Evolutionary conservation across 2,888 invertebrate species (phyloP), one percentile per base, ranked within the genome.

Genomic region (Cephus runcator): DNA sequence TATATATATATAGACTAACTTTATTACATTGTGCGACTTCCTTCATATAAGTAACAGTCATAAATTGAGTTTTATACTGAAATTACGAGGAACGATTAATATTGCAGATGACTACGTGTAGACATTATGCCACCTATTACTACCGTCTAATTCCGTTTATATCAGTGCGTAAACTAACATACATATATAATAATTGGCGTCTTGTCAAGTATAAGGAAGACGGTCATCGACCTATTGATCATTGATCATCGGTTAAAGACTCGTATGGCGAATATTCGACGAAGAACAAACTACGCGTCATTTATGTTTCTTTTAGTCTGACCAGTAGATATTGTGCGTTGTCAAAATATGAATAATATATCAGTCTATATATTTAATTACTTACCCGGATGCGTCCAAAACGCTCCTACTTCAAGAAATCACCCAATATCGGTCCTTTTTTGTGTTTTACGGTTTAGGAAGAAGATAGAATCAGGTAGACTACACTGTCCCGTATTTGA

Each of bases 371-470:
- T 23, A 9, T 23, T 56, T 56, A 56, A 74, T 76, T 34, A 85
- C 90, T 89, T 78, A 90, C 90, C 90, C 90, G 90, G 90, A 90
- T 90, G 90, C 90, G 90, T 89, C 90, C 90, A 85, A 86, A 87
- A 87, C 87, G 87, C 83, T 81, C 83, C 88, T 81, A 86, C 87
- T 80, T 85, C 79, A 83, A 83, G 83, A 79, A 81, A 84, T 90
- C 89, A 88, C 86, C 90, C 90, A 88, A 87, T 89, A 83, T 85
- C 84, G 84, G 85, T 85, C 79, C 83, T 84, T 85, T 87, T 77
- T 85, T 83, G 81, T 81, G 78, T 81, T 83, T 77, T 79, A 80
- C 83, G 79, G 81, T 81, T 81, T 75, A 84, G 79, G 83, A 85
- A 85, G 86, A 87, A 82, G 82, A 82, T 80, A 73, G 68, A 34